These are phyloP conservation scores for Suricata suricatta DNA, from an alignment of 2,113 vertebrate genomes.

Conservation along the genomic window DNA sequence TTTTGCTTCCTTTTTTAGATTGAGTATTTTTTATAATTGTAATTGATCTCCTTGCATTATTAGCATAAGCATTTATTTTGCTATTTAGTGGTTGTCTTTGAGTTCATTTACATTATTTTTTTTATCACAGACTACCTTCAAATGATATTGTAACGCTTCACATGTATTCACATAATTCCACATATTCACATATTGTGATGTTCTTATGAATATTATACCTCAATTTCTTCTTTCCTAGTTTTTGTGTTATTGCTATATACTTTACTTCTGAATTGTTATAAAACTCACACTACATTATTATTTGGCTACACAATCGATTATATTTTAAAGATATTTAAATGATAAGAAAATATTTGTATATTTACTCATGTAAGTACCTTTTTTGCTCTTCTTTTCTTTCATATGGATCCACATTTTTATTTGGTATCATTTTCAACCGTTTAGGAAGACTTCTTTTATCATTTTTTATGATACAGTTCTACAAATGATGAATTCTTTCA, in stretches of 20 bases:
- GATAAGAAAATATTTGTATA: not conserved
- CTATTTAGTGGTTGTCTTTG: not conserved
- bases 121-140: not conserved
- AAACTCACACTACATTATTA: not conserved
- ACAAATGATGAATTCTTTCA: not conserved
- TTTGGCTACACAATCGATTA: not conserved
- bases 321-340: not conserved
- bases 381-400: not conserved
- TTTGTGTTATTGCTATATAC: not conserved
- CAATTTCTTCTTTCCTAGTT: not conserved
- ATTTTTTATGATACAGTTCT: not conserved
- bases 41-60: not conserved
- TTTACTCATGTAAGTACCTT: not conserved
- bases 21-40: not conserved
- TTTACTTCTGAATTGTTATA: not conserved
- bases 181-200: not conserved
- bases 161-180: not conserved
- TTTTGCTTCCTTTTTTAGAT: not conserved
- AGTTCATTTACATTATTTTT: not conserved
- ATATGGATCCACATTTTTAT: not conserved
- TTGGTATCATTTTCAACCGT: not conserved
- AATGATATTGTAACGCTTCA: not conserved
- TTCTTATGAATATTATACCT: not conserved
- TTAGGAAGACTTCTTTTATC: not conserved
- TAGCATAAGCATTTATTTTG: not conserved